Evolutionary conservation across 2,113 vertebrate species (phyloP).

Genomic region (Eulemur macaco): DNA sequence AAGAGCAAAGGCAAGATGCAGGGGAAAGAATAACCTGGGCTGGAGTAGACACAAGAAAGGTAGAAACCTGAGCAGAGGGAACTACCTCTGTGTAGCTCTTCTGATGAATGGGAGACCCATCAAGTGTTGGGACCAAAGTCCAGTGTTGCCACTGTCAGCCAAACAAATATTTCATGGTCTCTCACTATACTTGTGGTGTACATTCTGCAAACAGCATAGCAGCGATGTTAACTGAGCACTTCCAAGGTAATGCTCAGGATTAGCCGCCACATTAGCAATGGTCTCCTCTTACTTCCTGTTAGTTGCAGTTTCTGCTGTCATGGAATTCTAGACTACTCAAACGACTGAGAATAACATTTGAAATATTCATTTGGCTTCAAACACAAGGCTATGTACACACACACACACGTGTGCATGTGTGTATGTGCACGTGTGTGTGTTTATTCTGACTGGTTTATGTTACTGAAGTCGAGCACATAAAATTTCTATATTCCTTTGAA

Average conservation of each 20-base stretch:
- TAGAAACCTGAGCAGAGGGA: not conserved
- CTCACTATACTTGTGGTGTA: not conserved
- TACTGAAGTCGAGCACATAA: slow-evolving; percentile 10
- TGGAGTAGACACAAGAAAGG: not conserved
- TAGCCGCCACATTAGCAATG: not conserved
- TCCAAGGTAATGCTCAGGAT: not conserved
- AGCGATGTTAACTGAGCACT: not conserved
- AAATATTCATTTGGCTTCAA: slow-evolving; percentile 43
- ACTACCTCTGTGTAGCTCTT: not conserved
- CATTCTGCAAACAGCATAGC: not conserved
- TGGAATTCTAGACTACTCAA: slow-evolving; percentile 11
- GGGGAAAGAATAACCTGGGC: not conserved
- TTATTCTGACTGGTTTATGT: slow-evolving; percentile 2
- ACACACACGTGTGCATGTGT: not conserved
- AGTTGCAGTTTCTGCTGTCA: not conserved
- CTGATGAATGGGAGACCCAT: not conserved
- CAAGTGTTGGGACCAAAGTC: not conserved
- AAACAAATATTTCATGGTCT: not conserved
- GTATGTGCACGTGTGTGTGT: not conserved
- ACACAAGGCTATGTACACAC: not conserved
- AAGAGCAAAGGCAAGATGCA: not conserved
- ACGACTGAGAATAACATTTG: not conserved
- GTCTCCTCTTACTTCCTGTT: not conserved
- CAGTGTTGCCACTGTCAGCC: not conserved
- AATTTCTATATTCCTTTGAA: not conserved